Evolutionary conservation across 2,888 invertebrate species (phyloP), one percentile per base, ranked within the genome.

Genomic region (Drosophila trichaetosa): DNA sequence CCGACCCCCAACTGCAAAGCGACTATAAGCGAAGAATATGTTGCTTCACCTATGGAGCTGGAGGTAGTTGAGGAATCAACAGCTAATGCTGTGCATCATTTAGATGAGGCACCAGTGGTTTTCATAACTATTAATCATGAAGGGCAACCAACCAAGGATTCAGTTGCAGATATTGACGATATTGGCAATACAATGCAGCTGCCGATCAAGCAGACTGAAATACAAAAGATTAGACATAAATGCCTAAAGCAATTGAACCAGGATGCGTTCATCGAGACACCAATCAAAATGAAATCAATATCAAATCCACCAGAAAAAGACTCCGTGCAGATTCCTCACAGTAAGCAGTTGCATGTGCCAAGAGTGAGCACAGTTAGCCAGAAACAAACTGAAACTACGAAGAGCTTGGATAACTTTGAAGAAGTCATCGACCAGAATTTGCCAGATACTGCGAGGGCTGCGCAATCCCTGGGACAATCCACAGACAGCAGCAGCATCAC

Each of bases 401-500:
- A 6, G 16, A 58, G n/a, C 48, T 82, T 82, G 24, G 49, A 66
- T 6, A 58, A 54, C 8, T 76, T 76, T 2, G 59, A 81, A 1
- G 52, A 64, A 1, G 31, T 57, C 27, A 42, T 82, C 4, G 63
- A 72, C 13, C 42, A 78, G 8, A 72, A 57, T 7, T 59, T 66
- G 66, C 52, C 49, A 1, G 62, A 81, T 24, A 2, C 24, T 46
- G 46, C 7, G 2, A 8, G 24, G 16, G 33, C 69, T 64, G 34
- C 64, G 70, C 8, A 75, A 82, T 52, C 78, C 72, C 1, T 52
- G 59, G 10, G 56, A 24, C 3, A 72, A 77, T 31, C 64, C 56
- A 4, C 54, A 38, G 68, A 74, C 18, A 52, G 42, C 31, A 52
- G 42, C 18, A 49, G 62, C 40, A 29, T n/a, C 6, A 13, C 13